phyloP scores from a whole-genome alignment of 1,140 invertebrate species.

The Thereuonema tuberculata region DNA sequence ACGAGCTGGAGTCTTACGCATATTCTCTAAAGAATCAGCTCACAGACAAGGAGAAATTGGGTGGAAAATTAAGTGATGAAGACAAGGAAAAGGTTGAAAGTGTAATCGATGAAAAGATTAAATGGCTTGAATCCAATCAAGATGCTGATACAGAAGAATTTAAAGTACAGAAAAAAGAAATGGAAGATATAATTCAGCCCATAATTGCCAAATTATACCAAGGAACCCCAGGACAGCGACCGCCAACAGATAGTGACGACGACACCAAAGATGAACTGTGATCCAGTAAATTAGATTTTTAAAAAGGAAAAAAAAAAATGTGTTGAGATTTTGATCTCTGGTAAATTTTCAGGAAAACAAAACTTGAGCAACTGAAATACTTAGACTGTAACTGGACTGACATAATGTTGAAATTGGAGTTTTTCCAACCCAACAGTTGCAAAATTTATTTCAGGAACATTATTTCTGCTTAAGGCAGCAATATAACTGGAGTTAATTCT shows the following conservation, averaged over 20 bases:
- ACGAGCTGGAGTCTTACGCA: slow-evolving; percentile 92
- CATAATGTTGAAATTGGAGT: not conserved
- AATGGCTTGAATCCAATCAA: slow-evolving; percentile 93
- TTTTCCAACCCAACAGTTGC: not conserved
- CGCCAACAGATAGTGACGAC: slow-evolving; percentile 49
- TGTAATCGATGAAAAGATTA: slow-evolving; percentile 91
- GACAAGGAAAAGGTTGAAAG: slow-evolving; percentile 92
- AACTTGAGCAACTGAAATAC: not conserved
- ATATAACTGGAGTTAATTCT: too few relatives aligned
- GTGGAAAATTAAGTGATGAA: slow-evolving; percentile 73
- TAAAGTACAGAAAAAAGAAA: slow-evolving; percentile 92
- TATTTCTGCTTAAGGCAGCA: too few relatives aligned
- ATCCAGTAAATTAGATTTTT: slow-evolving; percentile 22
- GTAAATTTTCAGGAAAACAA: too few relatives aligned
- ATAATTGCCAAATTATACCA: slow-evolving; percentile 97
- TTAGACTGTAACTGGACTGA: not conserved
- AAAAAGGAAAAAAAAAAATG: not conserved
- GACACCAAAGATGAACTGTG: slow-evolving; percentile 79
- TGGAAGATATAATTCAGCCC: slow-evolving; percentile 90
- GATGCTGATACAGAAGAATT: slow-evolving; percentile 88
- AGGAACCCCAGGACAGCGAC: slow-evolving; percentile 50
- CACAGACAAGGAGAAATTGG: slow-evolving; percentile 93
- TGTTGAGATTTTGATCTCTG: too few relatives aligned
- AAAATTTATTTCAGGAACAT: not conserved
- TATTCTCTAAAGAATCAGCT: slow-evolving; percentile 98